Evolutionary conservation across 2,113 vertebrate genomes (phyloP).

Genomic region (Lynx canadensis): DNA sequence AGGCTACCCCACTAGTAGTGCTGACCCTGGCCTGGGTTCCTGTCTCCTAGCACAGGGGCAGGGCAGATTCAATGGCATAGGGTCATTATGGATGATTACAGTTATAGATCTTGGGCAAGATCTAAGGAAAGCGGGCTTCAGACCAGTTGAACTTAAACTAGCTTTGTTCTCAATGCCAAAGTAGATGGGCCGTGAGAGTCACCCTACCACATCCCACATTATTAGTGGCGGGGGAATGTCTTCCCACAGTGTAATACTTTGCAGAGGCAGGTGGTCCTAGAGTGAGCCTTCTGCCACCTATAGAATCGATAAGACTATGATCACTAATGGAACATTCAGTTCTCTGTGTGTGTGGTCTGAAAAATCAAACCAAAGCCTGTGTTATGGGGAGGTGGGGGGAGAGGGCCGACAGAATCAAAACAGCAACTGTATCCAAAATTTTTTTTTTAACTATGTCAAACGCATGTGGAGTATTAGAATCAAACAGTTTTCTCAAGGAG

Average conservation of each 20-base stretch:
- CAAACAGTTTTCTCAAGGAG: conserved; percentile 30
- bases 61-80: background rate
- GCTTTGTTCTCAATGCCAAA: background rate
- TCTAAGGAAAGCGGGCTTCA: background rate
- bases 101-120: background rate
- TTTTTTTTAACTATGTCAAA: conserved; percentile 31
- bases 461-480: conserved; percentile 19
- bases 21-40: background rate
- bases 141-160: background rate
- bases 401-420: background rate
- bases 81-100: background rate
- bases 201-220: background rate
- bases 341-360: conserved; percentile 44
- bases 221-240: background rate
- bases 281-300: background rate
- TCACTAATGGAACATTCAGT: background rate
- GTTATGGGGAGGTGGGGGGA: background rate
- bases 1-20: too few species aligned
- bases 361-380: conserved; percentile 22
- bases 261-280: conserved; percentile 4
- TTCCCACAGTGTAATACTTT: background rate
- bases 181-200: background rate
- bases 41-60: background rate
- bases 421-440: background rate
- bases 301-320: background rate